Evolutionary conservation across 2,888 invertebrate species (phyloP), one percentile per base, ranked within the genome.

Genomic region (Timandra comae): DNA sequence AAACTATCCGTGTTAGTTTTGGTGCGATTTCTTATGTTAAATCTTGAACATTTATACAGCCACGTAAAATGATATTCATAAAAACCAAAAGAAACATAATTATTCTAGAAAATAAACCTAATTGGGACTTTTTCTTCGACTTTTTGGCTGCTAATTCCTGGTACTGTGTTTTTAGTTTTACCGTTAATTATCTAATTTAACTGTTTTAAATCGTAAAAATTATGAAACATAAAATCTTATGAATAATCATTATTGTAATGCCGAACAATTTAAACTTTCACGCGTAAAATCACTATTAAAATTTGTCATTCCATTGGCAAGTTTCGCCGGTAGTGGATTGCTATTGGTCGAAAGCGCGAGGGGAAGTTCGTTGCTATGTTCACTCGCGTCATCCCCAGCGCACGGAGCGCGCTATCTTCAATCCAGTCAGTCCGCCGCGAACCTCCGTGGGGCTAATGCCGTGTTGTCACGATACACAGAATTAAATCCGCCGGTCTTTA

Each of bases 401-500:
- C 60, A 56, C 68, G 60, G 57, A 38, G 45, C 63, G 61, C 79
- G 70, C 79, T 63, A 75, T 65, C 72, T 79, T 82, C 81, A 71
- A 60, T 54, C 50, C 67, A 51, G 48, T 73, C 78, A 85, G 84
- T 85, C 72, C 73, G 66, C 71, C 82, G 80, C 81, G 79, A 77
- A 66, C 67, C 53, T 62, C 61, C 58, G 79, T 75, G 66, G 74
- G 71, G 71, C 54, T 63, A 56, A 6, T 16, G 6, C 63, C 60
- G 63, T 66, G 24, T 24, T 6, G 24, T 24, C n/a, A 10, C 45
- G 60, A 51, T 48, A 48, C 50, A 36, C 34, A 42, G 51, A 59
- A 49, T 41, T 48, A 53, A 56, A 52, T 53, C 46, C 52, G 65
- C 70, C 71, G 73, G 71, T 56, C 47, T 36, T 46, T 50, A 58